Percentiles rank a stretch among this genome's conserved stretches.
Evolutionary conservation across 2,888 invertebrate genomes (phyloP).

Genomic region (Molanna angustata): DNA sequence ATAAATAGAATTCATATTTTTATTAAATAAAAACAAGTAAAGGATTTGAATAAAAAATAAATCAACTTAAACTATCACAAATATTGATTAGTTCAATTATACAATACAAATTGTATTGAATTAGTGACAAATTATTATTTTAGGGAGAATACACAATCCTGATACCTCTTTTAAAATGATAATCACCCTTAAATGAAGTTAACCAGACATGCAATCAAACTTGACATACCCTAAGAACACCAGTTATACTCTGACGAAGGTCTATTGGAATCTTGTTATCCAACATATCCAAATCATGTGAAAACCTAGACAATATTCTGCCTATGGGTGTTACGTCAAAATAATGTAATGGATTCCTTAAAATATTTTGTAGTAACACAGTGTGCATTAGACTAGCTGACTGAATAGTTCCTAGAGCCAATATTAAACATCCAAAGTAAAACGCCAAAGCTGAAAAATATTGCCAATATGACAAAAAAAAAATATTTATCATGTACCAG

Average conservation of each 20-base stretch:
- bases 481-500: no score
- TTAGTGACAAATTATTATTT: background rate
- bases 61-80: no score
- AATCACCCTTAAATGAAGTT: background rate
- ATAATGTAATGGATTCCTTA: conserved; percentile 56
- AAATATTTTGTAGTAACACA: conserved; percentile 46
- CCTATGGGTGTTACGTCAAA: conserved; percentile 64
- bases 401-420: conserved; percentile 49
- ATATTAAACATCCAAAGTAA: conserved; percentile 38
- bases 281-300: conserved; percentile 56
- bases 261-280: conserved; percentile 50
- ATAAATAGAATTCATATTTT: no score
- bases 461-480: no score
- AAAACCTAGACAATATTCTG: conserved; percentile 60
- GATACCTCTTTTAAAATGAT: no score
- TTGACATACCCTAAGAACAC: conserved; percentile 25
- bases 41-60: no score
- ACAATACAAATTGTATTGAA: background rate
- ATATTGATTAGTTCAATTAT: no score
- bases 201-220: background rate
- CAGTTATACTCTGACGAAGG: conserved; percentile 28
- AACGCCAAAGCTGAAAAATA: conserved; percentile 38
- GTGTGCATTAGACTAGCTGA: conserved; percentile 51
- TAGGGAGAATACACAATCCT: background rate
- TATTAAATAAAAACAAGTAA: no score